Evolutionary conservation across 2,888 invertebrate species (phyloP), one percentile per base, ranked within the genome.

Genomic region (Villa cingulata): DNA sequence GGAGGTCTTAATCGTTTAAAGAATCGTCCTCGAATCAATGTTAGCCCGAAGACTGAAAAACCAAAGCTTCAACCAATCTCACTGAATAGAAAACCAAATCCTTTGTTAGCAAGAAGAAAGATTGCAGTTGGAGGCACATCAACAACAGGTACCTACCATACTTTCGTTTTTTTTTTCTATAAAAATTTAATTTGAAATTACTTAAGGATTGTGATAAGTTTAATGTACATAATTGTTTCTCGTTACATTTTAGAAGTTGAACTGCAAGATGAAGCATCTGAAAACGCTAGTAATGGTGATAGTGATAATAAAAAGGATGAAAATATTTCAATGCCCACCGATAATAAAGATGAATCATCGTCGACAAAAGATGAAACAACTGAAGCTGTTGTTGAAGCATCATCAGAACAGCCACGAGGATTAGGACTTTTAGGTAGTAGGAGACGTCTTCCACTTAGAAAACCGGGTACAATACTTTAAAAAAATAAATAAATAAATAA

Each of bases 401-500:
- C 73, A 27, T 74, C 77, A 50, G 72, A 75, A 41, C 73, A 74
- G 48, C 75, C 82, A 29, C 73, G 77, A 51, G 82, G 82, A 0
- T 68, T 83, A 36, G 81, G 83, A 37, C 72, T 86, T 32, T 70
- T 86, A 42, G 82, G 83, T 3, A 77, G 82, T 41, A 72, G 86
- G 56, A 74, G 79, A 60, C 77, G 84, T 62, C 72, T 83, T 58
- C 75, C 77, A 27, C 62, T 72, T 37, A 68, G 78, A 62, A 74
- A 74, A 55, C 77, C 76, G 3, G 77, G 74, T 54, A 74, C 74
- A 50, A 65, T 72, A 46, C 58, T 70, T 49, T 66, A 64, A 60
- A 55, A 23, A 48, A 39, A 43, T 16, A 23, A 43, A 20, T 16
- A 37, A 32, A 32, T 1, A 32, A 32, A 32, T 5, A 32, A 32